A percentile compares a stretch with the other conserved stretches of the same genome.
These are phyloP conservation scores for Lagorchestes hirsutus DNA, from an alignment of 2,797 vertebrate genomes.

Conservation along the genomic window DNA sequence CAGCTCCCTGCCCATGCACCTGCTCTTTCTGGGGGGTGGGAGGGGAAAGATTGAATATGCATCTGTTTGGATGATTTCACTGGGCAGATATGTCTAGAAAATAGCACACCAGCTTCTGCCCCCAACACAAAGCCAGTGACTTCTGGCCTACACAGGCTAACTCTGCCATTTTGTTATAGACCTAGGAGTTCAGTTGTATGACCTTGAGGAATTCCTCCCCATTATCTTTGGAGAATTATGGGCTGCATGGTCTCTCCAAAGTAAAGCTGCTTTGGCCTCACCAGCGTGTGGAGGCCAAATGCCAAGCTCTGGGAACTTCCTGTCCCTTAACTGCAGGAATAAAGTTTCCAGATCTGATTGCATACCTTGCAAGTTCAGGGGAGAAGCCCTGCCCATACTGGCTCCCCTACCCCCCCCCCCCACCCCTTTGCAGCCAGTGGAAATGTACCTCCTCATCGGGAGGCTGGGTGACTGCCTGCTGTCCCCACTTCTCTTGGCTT, in stretches of 20 bases:
- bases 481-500: background rate
- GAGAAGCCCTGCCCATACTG: background rate
- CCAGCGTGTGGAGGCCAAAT: background rate
- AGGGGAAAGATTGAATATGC: background rate
- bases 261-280: background rate
- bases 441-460: background rate
- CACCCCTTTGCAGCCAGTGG: background rate
- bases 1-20: background rate
- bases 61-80: background rate
- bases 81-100: background rate
- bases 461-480: background rate
- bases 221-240: background rate
- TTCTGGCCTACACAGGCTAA: background rate
- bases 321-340: background rate
- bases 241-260: background rate
- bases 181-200: background rate
- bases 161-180: background rate
- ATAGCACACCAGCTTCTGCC: background rate
- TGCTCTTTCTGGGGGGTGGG: background rate
- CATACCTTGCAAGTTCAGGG: background rate
- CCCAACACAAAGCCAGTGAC: background rate
- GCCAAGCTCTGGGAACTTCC: background rate
- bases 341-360: background rate
- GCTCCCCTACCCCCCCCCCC: no score
- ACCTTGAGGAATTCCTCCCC: background rate